A percentile compares a stretch with the other conserved stretches of the same genome.
These are phyloP conservation scores for Trichonephila inaurata DNA, from an alignment of 1,140 invertebrate genomes.

Conservation along the genomic window DNA sequence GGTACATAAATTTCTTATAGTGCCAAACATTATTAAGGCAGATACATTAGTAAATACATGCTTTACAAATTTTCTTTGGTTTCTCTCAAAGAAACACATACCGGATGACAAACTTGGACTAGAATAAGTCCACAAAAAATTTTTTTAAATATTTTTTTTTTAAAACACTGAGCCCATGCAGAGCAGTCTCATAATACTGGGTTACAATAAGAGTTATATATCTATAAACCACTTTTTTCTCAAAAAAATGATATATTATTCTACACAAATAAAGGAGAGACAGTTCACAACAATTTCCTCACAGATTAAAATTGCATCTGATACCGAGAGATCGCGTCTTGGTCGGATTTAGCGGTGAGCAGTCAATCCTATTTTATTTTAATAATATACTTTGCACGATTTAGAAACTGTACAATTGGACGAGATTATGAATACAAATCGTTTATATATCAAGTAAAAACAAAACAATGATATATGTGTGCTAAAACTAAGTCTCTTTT, in stretches of 20 bases:
- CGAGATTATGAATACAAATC: slow-evolving; percentile 76
- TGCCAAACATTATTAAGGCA: slow-evolving; percentile 76
- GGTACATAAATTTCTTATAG: slow-evolving; percentile 73
- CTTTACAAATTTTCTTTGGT: slow-evolving; percentile 74
- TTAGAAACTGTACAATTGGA: slow-evolving; percentile 77
- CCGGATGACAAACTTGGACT: slow-evolving; percentile 72
- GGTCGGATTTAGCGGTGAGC: slow-evolving; percentile 75
- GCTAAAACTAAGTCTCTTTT: slow-evolving; percentile 76
- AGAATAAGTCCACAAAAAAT: slow-evolving; percentile 46
- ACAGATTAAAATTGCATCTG: slow-evolving; percentile 71
- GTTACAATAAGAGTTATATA: slow-evolving; percentile 71
- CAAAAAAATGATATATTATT: slow-evolving; percentile 63
- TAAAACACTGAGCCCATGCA: slow-evolving; percentile 75
- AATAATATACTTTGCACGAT: slow-evolving; percentile 77
- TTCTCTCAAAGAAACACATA: slow-evolving; percentile 67
- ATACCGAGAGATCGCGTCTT: slow-evolving; percentile 72
- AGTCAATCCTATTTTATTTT: slow-evolving; percentile 68
- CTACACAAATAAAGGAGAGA: slow-evolving; percentile 72
- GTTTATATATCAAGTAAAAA: slow-evolving; percentile 73
- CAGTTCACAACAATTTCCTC: slow-evolving; percentile 74
- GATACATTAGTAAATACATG: slow-evolving; percentile 75
- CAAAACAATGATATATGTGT: slow-evolving; percentile 74
- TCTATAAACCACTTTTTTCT: slow-evolving; percentile 72
- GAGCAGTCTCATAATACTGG: slow-evolving; percentile 77
- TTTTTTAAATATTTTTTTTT: slow-evolving; percentile 3